A percentile compares a stretch with the other conserved stretches of the same genome.
Conservation (phyloP, 2,888 invertebrate genomes). For the Clunio marinus region DNA sequence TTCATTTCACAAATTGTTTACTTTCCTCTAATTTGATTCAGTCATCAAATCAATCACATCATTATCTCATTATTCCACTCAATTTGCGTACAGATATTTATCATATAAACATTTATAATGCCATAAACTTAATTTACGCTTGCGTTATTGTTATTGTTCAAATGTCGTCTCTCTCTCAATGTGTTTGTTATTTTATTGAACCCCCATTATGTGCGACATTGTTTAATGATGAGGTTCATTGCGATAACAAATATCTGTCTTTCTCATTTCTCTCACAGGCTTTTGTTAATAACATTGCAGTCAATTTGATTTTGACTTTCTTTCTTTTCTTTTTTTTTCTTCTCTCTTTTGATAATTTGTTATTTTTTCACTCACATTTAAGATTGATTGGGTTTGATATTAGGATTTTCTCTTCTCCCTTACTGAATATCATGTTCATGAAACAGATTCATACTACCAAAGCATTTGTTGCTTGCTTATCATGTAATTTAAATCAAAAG, state of each 20-base stretch:
- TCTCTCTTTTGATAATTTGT: neutral
- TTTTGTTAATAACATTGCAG: slow-evolving; percentile 3
- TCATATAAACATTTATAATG: slow-evolving; percentile 39
- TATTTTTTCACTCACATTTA: slow-evolving; percentile 5
- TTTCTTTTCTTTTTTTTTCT: neutral
- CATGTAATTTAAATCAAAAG: slow-evolving; percentile 23
- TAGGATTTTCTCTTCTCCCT: neutral
- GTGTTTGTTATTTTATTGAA: slow-evolving; percentile 36
- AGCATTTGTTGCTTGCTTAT: slow-evolving; percentile 34
- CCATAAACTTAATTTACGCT: slow-evolving; percentile 38
- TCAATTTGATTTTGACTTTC: neutral
- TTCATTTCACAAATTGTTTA: neutral
- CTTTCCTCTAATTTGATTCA: slow-evolving; percentile 37
- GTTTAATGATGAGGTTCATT: slow-evolving; percentile 37
- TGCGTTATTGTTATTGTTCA: neutral
- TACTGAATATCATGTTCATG: slow-evolving; percentile 18
- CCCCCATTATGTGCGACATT: slow-evolving; percentile 34
- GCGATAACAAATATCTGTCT: slow-evolving; percentile 13
- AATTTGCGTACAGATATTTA: slow-evolving; percentile 39
- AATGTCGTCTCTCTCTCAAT: neutral
- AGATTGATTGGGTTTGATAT: slow-evolving; percentile 19
- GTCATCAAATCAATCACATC: slow-evolving; percentile 39
- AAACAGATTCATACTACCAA: slow-evolving; percentile 14
- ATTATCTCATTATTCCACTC: slow-evolving; percentile 39
- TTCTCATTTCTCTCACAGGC: neutral